Conservation (phyloP, 2,797 vertebrate species). For the Pseudomugil tenellus region DNA sequence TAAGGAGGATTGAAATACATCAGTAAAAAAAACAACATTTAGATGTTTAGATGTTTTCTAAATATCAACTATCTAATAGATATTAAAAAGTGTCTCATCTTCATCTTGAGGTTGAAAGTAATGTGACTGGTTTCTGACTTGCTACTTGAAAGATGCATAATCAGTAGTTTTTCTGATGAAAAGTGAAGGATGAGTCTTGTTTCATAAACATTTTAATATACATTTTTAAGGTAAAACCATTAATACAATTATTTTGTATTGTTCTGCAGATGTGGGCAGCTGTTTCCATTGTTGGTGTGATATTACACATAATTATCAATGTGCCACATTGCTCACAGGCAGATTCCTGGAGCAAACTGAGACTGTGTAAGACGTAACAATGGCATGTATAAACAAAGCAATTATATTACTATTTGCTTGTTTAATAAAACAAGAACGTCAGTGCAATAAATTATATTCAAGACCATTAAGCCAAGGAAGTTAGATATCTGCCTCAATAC, state of each 20-base stretch:
- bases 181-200: background rate
- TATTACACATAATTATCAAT: background rate
- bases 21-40: too few relatives aligned
- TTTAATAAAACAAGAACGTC: too few relatives aligned
- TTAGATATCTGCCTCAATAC: too few relatives aligned
- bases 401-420: too few relatives aligned
- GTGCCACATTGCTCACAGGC: background rate
- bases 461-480: too few relatives aligned
- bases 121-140: background rate
- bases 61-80: too few relatives aligned
- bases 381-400: too few relatives aligned
- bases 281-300: background rate
- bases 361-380: background rate
- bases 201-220: background rate
- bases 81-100: background rate
- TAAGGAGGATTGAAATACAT: background rate
- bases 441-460: too few relatives aligned
- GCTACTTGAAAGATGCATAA: background rate
- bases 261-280: too few relatives aligned
- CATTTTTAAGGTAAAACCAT: background rate
- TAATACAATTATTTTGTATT: background rate
- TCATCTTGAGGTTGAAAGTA: background rate
- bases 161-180: background rate
- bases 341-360: background rate
- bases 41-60: too few relatives aligned